A percentile compares a stretch with the other conserved stretches of the same genome.
These are phyloP conservation scores for Andrena bicolor DNA, from an alignment of 2,888 invertebrate species.

Conservation along the genomic window DNA sequence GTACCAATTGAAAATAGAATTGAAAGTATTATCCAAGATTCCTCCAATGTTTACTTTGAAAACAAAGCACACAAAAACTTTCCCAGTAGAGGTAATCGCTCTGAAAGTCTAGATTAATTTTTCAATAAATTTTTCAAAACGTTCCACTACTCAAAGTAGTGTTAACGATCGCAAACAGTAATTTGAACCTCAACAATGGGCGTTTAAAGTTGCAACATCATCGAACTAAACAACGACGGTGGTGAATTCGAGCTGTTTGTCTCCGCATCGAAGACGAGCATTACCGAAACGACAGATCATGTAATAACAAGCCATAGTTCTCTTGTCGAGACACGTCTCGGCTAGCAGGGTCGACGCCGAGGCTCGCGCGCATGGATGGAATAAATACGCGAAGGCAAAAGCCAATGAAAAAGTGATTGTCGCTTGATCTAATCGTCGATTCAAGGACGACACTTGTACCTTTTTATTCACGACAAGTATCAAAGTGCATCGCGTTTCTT, in stretches of 20 bases:
- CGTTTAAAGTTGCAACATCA: background rate
- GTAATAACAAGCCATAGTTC: slow-evolving; percentile 11
- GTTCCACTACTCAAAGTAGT: background rate
- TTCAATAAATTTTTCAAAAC: background rate
- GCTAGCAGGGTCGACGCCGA: slow-evolving; percentile 41
- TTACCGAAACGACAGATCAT: slow-evolving; percentile 7
- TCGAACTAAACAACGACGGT: slow-evolving; percentile 3
- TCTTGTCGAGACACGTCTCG: slow-evolving; percentile 34
- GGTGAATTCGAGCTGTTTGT: slow-evolving; percentile 5
- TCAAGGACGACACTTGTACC: slow-evolving; percentile 54
- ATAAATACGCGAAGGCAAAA: slow-evolving; percentile 21
- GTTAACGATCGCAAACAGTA: background rate
- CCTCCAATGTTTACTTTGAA: too few species aligned
- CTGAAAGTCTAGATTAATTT: too few species aligned
- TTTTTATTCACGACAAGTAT: slow-evolving; percentile 17
- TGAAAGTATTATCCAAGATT: too few species aligned
- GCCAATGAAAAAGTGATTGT: slow-evolving; percentile 55
- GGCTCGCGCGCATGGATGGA: slow-evolving; percentile 40
- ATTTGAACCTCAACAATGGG: too few species aligned
- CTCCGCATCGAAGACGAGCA: background rate
- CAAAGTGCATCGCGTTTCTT: slow-evolving; percentile 17
- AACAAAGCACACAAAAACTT: too few species aligned
- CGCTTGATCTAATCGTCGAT: slow-evolving; percentile 56
- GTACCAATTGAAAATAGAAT: too few species aligned
- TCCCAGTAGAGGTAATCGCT: too few species aligned